These are phyloP conservation scores for Enteromius anoplus DNA, from an alignment of 2,797 vertebrate species.

Conservation along the genomic window DNA sequence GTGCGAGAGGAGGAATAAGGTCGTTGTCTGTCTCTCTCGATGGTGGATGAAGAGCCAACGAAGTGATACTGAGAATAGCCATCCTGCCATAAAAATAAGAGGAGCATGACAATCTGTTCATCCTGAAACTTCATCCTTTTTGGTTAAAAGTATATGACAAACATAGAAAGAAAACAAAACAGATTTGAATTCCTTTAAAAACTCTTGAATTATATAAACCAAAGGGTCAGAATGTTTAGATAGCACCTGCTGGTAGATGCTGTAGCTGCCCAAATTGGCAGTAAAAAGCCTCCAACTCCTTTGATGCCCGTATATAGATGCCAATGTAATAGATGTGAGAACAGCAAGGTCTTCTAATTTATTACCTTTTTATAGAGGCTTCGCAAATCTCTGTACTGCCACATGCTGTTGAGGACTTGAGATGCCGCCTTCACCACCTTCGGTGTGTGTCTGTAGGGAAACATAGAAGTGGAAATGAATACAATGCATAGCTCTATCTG, in stretches of 20 bases:
- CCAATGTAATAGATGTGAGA: constrained; percentile 3
- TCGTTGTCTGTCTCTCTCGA: constrained; percentile 95
- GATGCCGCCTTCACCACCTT: constrained; percentile 99
- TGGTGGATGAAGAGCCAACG: constrained; percentile 96
- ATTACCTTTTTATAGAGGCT: constrained; percentile 99
- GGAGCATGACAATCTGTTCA: constrained; percentile 10
- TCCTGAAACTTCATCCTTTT: background rate
- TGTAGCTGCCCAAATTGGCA: background rate
- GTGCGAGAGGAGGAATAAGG: constrained; percentile 98
- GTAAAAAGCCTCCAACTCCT: background rate
- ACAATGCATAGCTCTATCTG: constrained; percentile 7
- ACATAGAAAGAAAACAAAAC: background rate
- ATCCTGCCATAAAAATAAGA: constrained; percentile 79
- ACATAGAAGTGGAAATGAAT: constrained; percentile 40
- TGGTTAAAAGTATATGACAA: background rate
- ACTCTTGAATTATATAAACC: background rate
- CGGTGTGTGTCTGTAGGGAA: constrained; percentile 87
- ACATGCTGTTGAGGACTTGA: constrained; percentile 99
- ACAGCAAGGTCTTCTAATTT: background rate
- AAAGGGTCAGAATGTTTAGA: background rate
- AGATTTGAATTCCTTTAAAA: background rate
- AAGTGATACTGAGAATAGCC: constrained; percentile 99
- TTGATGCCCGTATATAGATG: background rate
- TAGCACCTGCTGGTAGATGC: background rate
- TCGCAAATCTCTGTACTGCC: constrained; percentile 98